Evolutionary conservation across 2,888 invertebrate species (phyloP), one percentile per base, ranked within the genome.

Genomic region (Hyposoter dolosus): DNA sequence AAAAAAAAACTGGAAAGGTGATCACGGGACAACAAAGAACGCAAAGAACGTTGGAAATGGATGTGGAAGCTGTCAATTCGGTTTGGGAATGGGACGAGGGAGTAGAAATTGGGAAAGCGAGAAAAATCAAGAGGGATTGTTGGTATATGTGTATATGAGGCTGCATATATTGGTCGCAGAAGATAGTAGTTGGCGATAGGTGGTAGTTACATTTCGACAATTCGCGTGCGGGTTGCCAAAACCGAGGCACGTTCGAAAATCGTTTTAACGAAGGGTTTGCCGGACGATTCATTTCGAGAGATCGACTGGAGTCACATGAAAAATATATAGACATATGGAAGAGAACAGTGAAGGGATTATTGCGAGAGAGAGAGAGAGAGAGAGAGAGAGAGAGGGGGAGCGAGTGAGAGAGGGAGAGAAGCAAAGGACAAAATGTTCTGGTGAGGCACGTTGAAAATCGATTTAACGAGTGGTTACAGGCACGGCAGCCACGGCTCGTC

Each of bases 201-300:
- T 76, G 60, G 80, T 76, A 77, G 80, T 83, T 83, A 77, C 56
- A 83, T 77, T 85, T 83, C 53, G 83, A 84, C 83, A 87, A 87
- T 88, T 84, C 84, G 84, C 69, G 78, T 86, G 85, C 79, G 84
- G 85, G 68, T 77, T 82, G 60, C 84, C 83, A 83, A 82, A 78
- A 81, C 75, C 80, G 86, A 86, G 85, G 81, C 85, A 88, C 86
- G 83, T 84, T 77, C 84, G 87, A 68, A 88, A 88, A 87, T 88
- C 86, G 86, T 87, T 88, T 87, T 88, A 88, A 88, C 86, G 87
- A 88, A 87, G 81, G 77, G 83, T 50, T 85, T 71, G 74, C 78
- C 45, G 78, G 66, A 83, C 84, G 82, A 87, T 84, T 85, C 85
- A 65, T 85, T 89, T 86, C 82, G 79, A 72, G 83, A 84, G 77